Evolutionary conservation across 2,888 invertebrate genomes (phyloP).

Genomic region (Aphrophora alni): DNA sequence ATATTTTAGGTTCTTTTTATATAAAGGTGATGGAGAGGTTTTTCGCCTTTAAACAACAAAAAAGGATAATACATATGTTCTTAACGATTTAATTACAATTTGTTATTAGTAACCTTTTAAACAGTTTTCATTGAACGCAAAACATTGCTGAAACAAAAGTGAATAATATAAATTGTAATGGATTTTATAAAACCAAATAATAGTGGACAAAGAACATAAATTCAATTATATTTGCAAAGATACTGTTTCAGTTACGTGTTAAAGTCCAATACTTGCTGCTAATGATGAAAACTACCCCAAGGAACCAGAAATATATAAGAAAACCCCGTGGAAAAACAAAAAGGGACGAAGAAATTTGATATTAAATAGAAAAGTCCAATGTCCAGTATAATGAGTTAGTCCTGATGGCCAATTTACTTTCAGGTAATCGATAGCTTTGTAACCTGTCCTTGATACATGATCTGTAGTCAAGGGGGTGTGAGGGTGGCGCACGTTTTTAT

Average conservation of each 20-base stretch:
- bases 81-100: too few species aligned
- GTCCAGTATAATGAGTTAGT: background rate
- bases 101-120: too few species aligned
- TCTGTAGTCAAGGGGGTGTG: too few species aligned
- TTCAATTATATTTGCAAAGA: background rate
- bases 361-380: background rate
- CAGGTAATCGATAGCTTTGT: background rate
- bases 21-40: too few species aligned
- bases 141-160: too few species aligned
- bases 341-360: background rate
- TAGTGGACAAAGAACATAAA: background rate
- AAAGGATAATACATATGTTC: too few species aligned
- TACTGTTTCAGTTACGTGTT: background rate
- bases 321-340: background rate
- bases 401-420: background rate
- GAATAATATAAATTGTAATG: too few species aligned
- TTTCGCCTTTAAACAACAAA: too few species aligned
- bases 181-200: background rate
- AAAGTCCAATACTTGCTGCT: background rate
- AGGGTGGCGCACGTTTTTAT: background rate
- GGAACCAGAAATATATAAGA: background rate
- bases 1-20: too few species aligned
- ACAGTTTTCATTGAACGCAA: too few species aligned
- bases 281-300: background rate
- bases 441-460: background rate